These are phyloP conservation scores for Trichacis sp. DNA, from an alignment of 2,888 invertebrate genomes.

Conservation along the genomic window DNA sequence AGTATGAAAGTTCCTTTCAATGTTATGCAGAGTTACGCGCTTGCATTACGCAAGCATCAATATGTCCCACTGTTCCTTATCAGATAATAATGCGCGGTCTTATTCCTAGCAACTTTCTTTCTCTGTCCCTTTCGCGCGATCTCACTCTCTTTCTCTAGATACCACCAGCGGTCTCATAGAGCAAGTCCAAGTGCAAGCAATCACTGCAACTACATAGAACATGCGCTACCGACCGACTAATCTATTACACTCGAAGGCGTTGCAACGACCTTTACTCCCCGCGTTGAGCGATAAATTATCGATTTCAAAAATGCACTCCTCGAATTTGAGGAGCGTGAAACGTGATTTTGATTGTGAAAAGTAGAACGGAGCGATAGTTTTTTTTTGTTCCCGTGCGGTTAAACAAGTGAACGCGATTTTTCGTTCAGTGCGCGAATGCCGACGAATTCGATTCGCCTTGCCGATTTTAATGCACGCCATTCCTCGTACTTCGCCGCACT, in stretches of 20 bases:
- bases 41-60: neutral
- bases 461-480: slow-evolving; percentile 49
- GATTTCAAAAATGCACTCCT: too few species aligned
- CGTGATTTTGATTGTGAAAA: too few species aligned
- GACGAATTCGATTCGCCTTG: slow-evolving; percentile 45
- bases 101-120: slow-evolving; percentile 35
- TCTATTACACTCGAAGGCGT: slow-evolving; percentile 52
- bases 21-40: slow-evolving; percentile 1
- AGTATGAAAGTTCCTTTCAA: too few species aligned
- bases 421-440: slow-evolving; percentile 39
- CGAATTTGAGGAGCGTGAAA: too few species aligned
- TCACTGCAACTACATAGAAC: slow-evolving; percentile 45
- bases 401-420: slow-evolving; percentile 30
- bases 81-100: slow-evolving; percentile 33
- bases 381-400: neutral
- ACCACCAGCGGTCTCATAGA: slow-evolving; percentile 44
- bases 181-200: slow-evolving; percentile 57
- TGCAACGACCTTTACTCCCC: slow-evolving; percentile 44
- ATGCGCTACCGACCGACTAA: slow-evolving; percentile 46
- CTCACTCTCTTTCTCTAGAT: slow-evolving; percentile 22
- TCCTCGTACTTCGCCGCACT: slow-evolving; percentile 47
- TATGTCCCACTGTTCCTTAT: slow-evolving; percentile 20
- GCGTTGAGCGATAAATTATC: too few species aligned
- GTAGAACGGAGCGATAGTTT: too few species aligned
- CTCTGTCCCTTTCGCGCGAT: slow-evolving; percentile 18